phyloP scores from a whole-genome alignment of 2,888 invertebrate species.

The Portevinia maculata region DNA sequence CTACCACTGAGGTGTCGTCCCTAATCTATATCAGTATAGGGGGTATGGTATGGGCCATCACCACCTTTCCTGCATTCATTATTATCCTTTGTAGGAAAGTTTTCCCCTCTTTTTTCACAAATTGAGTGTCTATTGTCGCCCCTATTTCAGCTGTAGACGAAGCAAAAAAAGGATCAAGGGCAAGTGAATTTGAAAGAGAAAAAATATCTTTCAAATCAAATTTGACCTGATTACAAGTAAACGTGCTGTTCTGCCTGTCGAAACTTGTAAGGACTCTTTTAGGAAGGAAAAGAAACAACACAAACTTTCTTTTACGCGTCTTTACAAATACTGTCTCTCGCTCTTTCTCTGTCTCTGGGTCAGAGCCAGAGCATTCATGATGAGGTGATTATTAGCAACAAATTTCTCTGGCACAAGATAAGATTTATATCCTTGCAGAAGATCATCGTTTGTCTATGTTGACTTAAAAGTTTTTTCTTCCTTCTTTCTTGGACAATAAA shows the following conservation, averaged over 20 bases:
- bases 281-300: too few relatives aligned
- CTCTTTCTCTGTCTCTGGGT: neutral
- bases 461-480: conserved; percentile 47
- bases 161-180: conserved; percentile 18
- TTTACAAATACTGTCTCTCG: neutral
- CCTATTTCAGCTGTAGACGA: conserved; percentile 1
- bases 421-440: conserved; percentile 60
- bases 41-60: neutral
- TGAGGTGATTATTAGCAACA: conserved; percentile 71
- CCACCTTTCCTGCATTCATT: conserved; percentile 23
- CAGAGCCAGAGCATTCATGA: conserved; percentile 21
- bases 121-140: conserved; percentile 63
- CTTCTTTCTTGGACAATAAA: conserved; percentile 53
- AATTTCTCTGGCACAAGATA: conserved; percentile 60
- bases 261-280: conserved; percentile 21
- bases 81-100: conserved; percentile 35
- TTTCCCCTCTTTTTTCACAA: conserved; percentile 26
- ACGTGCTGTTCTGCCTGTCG: conserved; percentile 47
- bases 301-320: conserved; percentile 42
- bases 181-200: conserved; percentile 9
- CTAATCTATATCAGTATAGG: conserved; percentile 47
- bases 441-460: conserved; percentile 63
- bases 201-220: conserved; percentile 57
- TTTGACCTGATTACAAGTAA: conserved; percentile 66
- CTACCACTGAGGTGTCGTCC: conserved; percentile 39